phyloP scores from a whole-genome alignment of 2,113 vertebrate species.

The Triplophysa tibetana region DNA sequence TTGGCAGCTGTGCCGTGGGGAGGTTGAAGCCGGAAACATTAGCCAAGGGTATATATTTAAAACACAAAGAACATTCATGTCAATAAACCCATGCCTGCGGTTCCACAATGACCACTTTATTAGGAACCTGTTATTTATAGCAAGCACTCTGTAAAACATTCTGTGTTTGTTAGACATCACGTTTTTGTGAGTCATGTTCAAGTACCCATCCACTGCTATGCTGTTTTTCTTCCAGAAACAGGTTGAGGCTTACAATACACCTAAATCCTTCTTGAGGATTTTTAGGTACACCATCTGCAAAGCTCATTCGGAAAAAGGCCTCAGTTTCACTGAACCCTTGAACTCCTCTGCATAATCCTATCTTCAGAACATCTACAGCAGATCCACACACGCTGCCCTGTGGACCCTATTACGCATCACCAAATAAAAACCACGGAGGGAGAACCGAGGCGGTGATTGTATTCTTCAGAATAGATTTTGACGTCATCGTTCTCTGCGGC shows the following conservation, averaged over 20 bases:
- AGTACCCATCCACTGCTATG: neutral
- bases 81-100: neutral
- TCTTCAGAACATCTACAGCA: neutral
- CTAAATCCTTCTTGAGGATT: conserved; percentile 8
- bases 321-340: conserved; percentile 13
- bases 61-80: neutral
- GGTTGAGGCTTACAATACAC: neutral
- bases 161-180: neutral
- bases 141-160: neutral
- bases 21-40: neutral
- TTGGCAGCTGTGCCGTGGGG: neutral
- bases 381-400: conserved; percentile 16
- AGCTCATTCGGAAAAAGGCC: neutral
- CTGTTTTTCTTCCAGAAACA: neutral
- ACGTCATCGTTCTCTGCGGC: conserved; percentile 23
- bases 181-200: neutral
- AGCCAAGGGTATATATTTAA: neutral
- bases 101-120: neutral
- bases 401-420: conserved; percentile 24
- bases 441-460: conserved; percentile 25
- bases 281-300: neutral
- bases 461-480: conserved; percentile 32
- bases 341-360: conserved; percentile 4
- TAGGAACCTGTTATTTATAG: neutral
- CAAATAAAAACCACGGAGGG: conserved; percentile 27